Base-by-base conservation (phyloP, 2,888 invertebrate genomes). In the Stenodera caucasica region DNA sequence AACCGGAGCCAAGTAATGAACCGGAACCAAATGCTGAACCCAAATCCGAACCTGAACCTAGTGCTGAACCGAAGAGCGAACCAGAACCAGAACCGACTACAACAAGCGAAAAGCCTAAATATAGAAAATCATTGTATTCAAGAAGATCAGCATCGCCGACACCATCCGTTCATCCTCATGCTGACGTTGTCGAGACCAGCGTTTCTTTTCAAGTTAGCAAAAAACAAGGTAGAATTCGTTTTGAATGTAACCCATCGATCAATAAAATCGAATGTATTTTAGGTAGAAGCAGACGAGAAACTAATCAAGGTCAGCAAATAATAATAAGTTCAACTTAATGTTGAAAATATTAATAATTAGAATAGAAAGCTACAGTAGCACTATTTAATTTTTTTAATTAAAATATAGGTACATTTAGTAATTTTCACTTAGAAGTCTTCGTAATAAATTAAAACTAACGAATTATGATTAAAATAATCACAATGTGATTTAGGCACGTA, bases 171-270 rank as follows among this genome's bases (percentile, higher is more conserved):
- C 67, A 63, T 7, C 66, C 65, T 15, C 64, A 69, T 57, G 90
- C 89, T 40, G 88, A 90, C 26, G 87, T 89, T 0, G 90, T 91
- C 11, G 89, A 90, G 72, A 92, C 91, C 0, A 91, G 91, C 74
- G 88, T 92, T 2, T 90, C 91, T 0, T 92, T 88, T 77, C 86
- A 89, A 77, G 90, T 92, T 64, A 91, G 91, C 72, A 84, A 84
- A 15, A 84, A 83, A 64, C 83, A 84, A 81, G 85, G 85, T 83
- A n/a, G n/a, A n/a, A n/a, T n/a, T n/a, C n/a, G n/a, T n/a, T n/a
- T n/a, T n/a, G n/a, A n/a, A n/a, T n/a, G n/a, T n/a, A n/a, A n/a
- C n/a, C n/a, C n/a, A n/a, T n/a, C n/a, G n/a, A 2, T 29, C 26
- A 49, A 40, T 8, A 18, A 37, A n/a, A 11, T 26, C 12, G 12